phyloP scores from a whole-genome alignment of 2,888 invertebrate genomes.

The Danaus chrysippus region DNA sequence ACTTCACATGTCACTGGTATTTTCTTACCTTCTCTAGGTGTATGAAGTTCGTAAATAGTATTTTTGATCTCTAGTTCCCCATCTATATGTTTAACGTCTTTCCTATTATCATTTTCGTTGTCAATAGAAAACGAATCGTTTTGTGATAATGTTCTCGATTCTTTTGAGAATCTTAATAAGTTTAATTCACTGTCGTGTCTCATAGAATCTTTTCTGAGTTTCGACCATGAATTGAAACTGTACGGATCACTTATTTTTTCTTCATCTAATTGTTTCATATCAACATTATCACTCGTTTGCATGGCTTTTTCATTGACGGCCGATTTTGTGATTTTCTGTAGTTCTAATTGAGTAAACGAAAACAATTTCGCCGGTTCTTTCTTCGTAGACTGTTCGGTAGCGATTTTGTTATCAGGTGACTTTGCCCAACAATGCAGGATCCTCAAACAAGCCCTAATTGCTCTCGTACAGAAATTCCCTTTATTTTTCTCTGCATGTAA shows the following conservation, averaged over 20 bases:
- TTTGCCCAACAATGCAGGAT: conserved; percentile 33
- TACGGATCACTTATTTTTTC: conserved; percentile 8
- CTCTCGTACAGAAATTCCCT: conserved; percentile 18
- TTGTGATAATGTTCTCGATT: conserved; percentile 36
- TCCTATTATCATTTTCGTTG: conserved; percentile 13
- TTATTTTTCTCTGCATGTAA: conserved; percentile 13
- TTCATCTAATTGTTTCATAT: conserved; percentile 35
- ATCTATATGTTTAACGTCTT: conserved; percentile 8
- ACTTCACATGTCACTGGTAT: conserved; percentile 23
- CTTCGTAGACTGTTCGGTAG: conserved; percentile 4
- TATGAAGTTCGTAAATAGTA: conserved; percentile 39
- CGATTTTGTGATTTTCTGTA: conserved; percentile 41
- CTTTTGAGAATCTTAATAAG: conserved; percentile 48
- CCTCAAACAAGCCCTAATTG: conserved; percentile 24
- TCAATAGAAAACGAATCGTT: conserved; percentile 15
- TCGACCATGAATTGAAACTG: background rate
- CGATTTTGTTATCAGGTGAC: conserved; percentile 11
- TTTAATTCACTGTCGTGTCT: conserved; percentile 45
- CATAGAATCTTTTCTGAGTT: background rate
- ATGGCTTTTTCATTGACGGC: conserved; percentile 41
- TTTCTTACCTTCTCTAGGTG: background rate
- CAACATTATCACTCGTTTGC: conserved; percentile 61
- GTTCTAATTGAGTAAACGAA: conserved; percentile 55
- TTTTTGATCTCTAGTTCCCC: conserved; percentile 45
- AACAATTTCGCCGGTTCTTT: conserved; percentile 34